Conservation (phyloP, 1,140 invertebrate genomes). For the Drosophila simulans region DNA sequence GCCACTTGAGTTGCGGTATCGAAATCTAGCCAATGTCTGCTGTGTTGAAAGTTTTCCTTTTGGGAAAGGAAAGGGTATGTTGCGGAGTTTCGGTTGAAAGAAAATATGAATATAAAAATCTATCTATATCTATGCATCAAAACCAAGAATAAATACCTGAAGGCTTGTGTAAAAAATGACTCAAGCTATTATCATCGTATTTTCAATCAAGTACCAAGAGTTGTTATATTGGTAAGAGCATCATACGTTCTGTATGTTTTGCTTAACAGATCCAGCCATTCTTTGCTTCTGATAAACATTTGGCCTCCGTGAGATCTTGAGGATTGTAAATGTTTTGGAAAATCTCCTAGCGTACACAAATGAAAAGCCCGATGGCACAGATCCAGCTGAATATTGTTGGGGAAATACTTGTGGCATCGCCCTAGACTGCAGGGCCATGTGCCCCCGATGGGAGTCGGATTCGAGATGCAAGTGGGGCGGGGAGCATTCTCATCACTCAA, state of each 20-base stretch:
- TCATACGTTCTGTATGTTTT: neutral
- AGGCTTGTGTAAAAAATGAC: too few species aligned
- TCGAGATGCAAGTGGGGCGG: conserved; percentile 16
- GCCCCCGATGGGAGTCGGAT: neutral
- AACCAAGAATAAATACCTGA: neutral
- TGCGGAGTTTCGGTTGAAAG: neutral
- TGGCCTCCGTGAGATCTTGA: conserved; percentile 24
- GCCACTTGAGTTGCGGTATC: conserved; percentile 50
- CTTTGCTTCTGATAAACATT: conserved; percentile 52
- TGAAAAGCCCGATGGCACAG: conserved; percentile 46
- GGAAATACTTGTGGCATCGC: conserved; percentile 36
- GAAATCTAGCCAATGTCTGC: conserved; percentile 45
- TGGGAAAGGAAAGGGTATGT: neutral
- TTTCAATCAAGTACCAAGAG: too few species aligned
- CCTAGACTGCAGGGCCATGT: conserved; percentile 49
- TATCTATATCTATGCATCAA: too few species aligned
- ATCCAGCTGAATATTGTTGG: conserved; percentile 15
- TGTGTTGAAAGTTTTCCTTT: conserved; percentile 47
- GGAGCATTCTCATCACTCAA: conserved; percentile 70
- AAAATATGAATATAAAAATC: neutral
- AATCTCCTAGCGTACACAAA: conserved; percentile 45
- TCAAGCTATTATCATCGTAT: too few species aligned
- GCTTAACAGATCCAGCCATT: neutral
- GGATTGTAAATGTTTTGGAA: conserved; percentile 72
- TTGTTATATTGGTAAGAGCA: neutral